Evolutionary conservation across 92 coral and sea anemone genomes (phyloP), one percentile per base, ranked within the genome.

Genomic region (Parazoanthus atlanticus): DNA sequence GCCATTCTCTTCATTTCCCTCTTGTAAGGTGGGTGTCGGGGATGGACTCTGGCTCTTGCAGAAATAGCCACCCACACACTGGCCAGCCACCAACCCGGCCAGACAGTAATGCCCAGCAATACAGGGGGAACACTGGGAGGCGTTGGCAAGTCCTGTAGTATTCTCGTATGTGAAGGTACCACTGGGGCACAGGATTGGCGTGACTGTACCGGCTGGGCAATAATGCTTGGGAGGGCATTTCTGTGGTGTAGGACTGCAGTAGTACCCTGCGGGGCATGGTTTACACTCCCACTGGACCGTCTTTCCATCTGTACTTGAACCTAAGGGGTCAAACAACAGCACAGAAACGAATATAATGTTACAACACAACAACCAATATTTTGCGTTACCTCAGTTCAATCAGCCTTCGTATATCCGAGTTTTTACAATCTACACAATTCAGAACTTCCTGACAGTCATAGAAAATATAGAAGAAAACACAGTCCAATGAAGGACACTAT

Each of bases 11-110:
- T 93, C 86, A 61, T 93, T 93, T 30, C 88, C 88, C 5, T 71
- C 79, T 77, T 91, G 74, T 26, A 88, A 75, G 78, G 78, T 31
- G 33, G 81, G 76, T 11, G 81, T 95, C 6, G 99, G 99, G 66
- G 96, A 95, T n/a, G 99, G 99, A 34, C 99, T 97, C 2, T 98
- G 90, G 89, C 98, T 93, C 92, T 97, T 95, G 85, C 99, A 97
- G 91, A 83, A 97, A 77, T 93, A 97, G 6, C 99, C 99, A 23
- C 97, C 98, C 85, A 91, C 91, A 67, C 99, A 97, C 7, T 91
- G 93, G 26, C 93, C 95, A 28, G 92, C 88, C 3, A 97, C 81
- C 81, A 86, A 89, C 30, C 99, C 99, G 17, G 95, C 92, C 29
- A 98, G 94, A 84, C 99, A 97, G 82, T 94, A 97, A 74, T 88